Conservation (phyloP, 2,113 vertebrate species). For the Vulpes ferrilata region DNA sequence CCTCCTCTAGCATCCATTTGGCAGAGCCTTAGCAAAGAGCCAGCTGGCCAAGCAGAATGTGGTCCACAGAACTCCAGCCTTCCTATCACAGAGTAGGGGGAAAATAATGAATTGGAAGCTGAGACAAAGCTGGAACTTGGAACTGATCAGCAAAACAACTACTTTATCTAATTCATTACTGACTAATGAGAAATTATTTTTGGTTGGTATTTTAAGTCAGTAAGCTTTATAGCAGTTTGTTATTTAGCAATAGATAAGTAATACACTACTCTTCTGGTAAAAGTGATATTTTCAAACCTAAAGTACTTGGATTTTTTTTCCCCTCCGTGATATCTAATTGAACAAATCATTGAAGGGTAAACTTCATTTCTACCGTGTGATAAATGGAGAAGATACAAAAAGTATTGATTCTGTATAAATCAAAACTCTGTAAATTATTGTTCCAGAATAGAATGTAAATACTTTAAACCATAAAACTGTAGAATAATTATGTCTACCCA, state of each 20-base stretch:
- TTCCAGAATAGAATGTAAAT: background rate
- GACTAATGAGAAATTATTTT: background rate
- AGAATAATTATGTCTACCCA: background rate
- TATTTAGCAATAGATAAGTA: background rate
- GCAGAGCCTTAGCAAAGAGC: background rate
- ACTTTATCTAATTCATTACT: background rate
- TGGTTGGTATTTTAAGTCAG: background rate
- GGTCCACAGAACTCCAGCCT: rapidly evolving
- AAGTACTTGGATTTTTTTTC: background rate
- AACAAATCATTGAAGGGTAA: background rate
- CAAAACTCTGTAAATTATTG: background rate
- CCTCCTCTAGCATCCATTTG: background rate
- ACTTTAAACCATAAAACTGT: background rate
- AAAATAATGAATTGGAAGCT: background rate
- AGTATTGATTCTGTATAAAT: background rate
- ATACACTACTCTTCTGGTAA: background rate
- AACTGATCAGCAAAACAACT: background rate
- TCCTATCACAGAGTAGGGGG: background rate
- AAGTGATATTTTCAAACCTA: background rate
- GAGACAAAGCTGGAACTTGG: background rate
- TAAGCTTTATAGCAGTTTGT: background rate
- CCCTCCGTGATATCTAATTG: background rate
- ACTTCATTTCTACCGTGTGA: background rate
- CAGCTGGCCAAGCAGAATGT: background rate
- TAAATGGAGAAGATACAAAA: background rate